phyloP scores from a whole-genome alignment of 2,888 invertebrate genomes.

The Mesodorylaimus sp. region DNA sequence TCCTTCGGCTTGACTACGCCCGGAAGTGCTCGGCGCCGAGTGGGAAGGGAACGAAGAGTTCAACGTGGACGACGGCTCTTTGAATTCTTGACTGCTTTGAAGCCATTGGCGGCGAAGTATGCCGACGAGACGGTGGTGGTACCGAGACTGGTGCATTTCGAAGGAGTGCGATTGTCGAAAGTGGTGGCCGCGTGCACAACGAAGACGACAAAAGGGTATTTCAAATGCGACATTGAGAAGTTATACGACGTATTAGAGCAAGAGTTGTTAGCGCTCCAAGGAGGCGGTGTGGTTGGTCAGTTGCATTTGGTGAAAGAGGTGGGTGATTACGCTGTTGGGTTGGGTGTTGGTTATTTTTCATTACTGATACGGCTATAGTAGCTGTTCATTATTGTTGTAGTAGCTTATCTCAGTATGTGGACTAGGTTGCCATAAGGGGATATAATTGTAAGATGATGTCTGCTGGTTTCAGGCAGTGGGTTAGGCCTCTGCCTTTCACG shows the following conservation, averaged over 20 bases:
- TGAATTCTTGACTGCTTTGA: too few species aligned
- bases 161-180: neutral
- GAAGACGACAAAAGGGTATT: neutral
- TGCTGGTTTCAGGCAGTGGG: too few species aligned
- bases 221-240: neutral
- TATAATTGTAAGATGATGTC: too few species aligned
- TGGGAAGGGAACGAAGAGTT: too few species aligned
- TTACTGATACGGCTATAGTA: too few species aligned
- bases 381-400: neutral
- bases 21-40: neutral
- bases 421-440: too few species aligned
- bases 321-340: too few species aligned
- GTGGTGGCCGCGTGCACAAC: neutral
- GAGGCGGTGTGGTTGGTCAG: neutral
- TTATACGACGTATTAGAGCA: neutral
- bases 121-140: neutral
- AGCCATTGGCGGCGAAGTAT: too few species aligned
- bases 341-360: too few species aligned
- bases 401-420: neutral
- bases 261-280: neutral
- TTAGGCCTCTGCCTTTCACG: too few species aligned
- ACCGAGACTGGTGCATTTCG: neutral
- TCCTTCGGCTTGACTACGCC: neutral
- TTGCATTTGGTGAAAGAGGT: neutral
- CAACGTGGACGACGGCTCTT: too few species aligned